Conservation (phyloP, 2,113 vertebrate species). For the Thalassoma bifasciatum region DNA sequence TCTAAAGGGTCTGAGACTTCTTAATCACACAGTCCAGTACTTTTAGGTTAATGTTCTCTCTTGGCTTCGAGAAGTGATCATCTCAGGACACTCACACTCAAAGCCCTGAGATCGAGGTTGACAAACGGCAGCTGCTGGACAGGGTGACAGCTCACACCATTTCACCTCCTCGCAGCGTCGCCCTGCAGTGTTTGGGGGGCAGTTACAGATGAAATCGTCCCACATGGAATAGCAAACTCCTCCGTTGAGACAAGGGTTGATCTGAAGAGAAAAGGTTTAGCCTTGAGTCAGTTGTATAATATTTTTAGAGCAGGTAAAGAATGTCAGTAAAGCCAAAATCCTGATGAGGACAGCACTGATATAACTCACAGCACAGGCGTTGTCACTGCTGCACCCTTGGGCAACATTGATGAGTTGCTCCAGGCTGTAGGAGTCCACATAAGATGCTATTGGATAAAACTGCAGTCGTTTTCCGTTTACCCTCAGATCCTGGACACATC, state of each 20-base stretch:
- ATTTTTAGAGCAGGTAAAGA: background rate
- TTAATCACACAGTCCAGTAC: background rate
- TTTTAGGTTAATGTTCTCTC: constrained; percentile 6
- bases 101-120: constrained; percentile 85
- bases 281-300: background rate
- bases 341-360: background rate
- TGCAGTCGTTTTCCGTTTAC: constrained; percentile 86
- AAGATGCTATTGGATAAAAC: constrained; percentile 84
- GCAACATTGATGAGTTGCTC: constrained; percentile 81
- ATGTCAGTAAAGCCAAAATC: background rate
- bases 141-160: constrained; percentile 90
- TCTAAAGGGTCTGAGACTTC: background rate
- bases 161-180: constrained; percentile 87
- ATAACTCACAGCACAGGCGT: constrained; percentile 87
- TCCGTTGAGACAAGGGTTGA: constrained; percentile 88
- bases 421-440: constrained; percentile 60
- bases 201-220: constrained; percentile 92
- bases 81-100: constrained; percentile 87
- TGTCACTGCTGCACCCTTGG: constrained; percentile 85
- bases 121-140: constrained; percentile 85
- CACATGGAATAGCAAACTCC: constrained; percentile 89
- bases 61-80: background rate
- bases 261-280: constrained; percentile 70
- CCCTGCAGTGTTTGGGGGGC: constrained; percentile 88
- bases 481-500: constrained; percentile 92